Conservation (phyloP, 1,140 invertebrate genomes). For the Drosophila subobscura region DNA sequence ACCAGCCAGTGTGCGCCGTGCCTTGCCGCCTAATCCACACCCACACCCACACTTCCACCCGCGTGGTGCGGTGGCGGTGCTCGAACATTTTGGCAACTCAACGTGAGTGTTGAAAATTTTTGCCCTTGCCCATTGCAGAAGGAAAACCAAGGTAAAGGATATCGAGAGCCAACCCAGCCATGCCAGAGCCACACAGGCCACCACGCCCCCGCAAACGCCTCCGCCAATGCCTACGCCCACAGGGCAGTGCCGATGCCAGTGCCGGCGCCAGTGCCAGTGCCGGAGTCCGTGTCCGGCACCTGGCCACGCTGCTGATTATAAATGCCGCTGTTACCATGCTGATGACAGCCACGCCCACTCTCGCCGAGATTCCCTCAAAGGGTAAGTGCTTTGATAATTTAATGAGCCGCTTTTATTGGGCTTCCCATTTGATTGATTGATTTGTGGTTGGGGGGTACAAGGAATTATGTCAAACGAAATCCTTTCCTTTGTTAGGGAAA, state of each 20-base stretch:
- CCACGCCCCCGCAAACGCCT: conserved; percentile 20
- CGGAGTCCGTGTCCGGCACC: conserved; percentile 14
- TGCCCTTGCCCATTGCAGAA: conserved; percentile 40
- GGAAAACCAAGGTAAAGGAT: conserved; percentile 35
- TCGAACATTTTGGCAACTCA: conserved; percentile 37
- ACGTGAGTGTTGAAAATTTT: conserved; percentile 32
- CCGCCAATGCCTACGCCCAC: conserved; percentile 6
- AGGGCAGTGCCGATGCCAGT: neutral
- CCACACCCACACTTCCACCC: neutral
- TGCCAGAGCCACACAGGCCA: conserved; percentile 4
- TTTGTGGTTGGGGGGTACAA: neutral
- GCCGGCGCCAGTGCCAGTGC: no score
- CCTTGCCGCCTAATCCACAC: neutral
- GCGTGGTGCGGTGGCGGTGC: neutral
- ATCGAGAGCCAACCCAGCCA: conserved; percentile 12
- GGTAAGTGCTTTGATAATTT: conserved; percentile 80
- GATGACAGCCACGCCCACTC: conserved; percentile 62
- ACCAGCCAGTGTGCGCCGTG: conserved; percentile 9
- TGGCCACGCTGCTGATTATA: conserved; percentile 58
- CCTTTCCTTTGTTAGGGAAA: no score
- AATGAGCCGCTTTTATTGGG: conserved; percentile 59
- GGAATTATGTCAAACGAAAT: no score
- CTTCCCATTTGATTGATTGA: conserved; percentile 51
- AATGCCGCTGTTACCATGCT: conserved; percentile 51
- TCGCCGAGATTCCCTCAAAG: conserved; percentile 74